A percentile compares a stretch with the other conserved stretches of the same genome.
These are phyloP conservation scores for Siderastrea radians DNA, from an alignment of 92 coral and sea anemone species.

Conservation along the genomic window DNA sequence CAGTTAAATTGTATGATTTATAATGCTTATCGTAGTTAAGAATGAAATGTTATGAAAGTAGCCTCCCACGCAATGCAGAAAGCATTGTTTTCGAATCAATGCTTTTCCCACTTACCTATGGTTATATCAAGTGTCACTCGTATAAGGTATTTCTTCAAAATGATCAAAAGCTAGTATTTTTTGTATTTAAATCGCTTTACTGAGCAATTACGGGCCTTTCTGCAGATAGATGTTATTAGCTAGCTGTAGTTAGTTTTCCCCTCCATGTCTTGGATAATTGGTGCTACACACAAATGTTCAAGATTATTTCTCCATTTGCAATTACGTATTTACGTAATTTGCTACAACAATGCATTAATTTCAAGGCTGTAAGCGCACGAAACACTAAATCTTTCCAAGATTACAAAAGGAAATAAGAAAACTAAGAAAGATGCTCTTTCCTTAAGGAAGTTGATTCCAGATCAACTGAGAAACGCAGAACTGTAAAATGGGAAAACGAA, in stretches of 20 bases:
- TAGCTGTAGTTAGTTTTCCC: not conserved
- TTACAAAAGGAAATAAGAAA: too few relatives aligned
- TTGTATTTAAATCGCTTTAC: not conserved
- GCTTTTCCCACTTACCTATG: not conserved
- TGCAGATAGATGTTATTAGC: not conserved
- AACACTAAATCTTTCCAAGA: not conserved
- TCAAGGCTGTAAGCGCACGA: not conserved
- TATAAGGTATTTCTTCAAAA: not conserved
- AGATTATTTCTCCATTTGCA: slow-evolving; percentile 3
- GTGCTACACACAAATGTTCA: not conserved
- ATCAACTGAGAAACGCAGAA: not conserved
- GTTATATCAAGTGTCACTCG: not conserved
- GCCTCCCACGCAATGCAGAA: not conserved
- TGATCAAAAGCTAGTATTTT: not conserved
- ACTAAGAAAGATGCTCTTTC: too few relatives aligned
- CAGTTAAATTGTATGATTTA: not conserved
- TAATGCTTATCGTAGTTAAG: not conserved
- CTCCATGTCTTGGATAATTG: not conserved
- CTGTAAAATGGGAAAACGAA: not conserved
- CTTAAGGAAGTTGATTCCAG: too few relatives aligned
- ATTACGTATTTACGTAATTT: slow-evolving; percentile 22
- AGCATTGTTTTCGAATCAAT: not conserved
- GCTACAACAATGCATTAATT: not conserved
- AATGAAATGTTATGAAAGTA: not conserved
- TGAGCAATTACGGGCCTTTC: too few relatives aligned